Evolutionary conservation across 2,113 vertebrate genomes (phyloP).

Genomic region (Pteronura brasiliensis): DNA sequence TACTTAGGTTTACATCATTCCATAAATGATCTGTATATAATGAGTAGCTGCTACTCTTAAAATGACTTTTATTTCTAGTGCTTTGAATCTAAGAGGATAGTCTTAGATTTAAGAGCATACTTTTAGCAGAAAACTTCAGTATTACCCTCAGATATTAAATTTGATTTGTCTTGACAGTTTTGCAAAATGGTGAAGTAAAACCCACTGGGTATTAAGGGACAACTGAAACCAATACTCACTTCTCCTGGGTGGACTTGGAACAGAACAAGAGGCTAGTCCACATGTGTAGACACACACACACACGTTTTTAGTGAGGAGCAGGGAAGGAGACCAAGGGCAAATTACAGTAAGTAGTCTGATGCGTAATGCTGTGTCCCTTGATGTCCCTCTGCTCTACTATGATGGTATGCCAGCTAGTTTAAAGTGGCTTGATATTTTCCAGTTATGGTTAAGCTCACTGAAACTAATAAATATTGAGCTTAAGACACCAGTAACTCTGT

Average conservation of each 20-base stretch:
- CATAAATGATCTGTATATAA: neutral
- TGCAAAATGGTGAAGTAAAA: neutral
- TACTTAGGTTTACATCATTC: neutral
- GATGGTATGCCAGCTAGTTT: neutral
- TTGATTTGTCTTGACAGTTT: neutral
- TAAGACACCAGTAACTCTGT: neutral
- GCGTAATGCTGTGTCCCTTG: no score
- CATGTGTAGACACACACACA: no score
- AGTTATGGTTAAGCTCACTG: neutral
- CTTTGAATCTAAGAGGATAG: neutral
- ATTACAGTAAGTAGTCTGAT: accelerated
- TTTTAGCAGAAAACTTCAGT: neutral
- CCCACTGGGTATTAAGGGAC: neutral
- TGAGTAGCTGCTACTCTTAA: neutral
- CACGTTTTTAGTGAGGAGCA: neutral
- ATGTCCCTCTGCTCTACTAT: neutral
- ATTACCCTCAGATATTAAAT: neutral
- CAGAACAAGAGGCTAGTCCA: neutral
- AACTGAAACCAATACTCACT: neutral
- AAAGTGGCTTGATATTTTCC: neutral
- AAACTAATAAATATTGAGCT: neutral
- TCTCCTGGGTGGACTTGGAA: neutral
- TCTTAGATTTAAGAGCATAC: neutral
- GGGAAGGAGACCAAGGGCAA: no score
- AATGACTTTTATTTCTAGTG: neutral